Percentiles rank a stretch among this genome's conserved stretches.
These are phyloP conservation scores for Bovichtus diacanthus DNA, from an alignment of 2,797 vertebrate genomes.

Conservation along the genomic window DNA sequence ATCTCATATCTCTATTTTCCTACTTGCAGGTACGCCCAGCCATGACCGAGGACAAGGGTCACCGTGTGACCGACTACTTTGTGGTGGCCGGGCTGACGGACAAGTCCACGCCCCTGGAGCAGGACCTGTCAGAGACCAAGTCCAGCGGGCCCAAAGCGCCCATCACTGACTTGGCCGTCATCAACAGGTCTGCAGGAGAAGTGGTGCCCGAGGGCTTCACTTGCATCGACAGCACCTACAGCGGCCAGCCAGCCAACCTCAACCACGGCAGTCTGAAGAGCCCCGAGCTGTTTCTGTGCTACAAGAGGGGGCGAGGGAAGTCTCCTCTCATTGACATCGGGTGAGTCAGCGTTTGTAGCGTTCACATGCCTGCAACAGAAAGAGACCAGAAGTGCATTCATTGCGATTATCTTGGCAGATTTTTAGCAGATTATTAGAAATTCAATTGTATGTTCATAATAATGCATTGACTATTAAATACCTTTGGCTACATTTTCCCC, in stretches of 20 bases:
- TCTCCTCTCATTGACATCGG: constrained; percentile 94
- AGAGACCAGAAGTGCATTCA: too few relatives aligned
- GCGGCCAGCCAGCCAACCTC: constrained; percentile 94
- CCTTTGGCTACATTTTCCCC: too few relatives aligned
- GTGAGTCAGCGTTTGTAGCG: constrained; percentile 80
- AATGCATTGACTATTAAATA: too few relatives aligned
- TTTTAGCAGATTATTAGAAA: too few relatives aligned
- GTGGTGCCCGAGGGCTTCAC: constrained; percentile 96
- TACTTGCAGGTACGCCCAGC: constrained; percentile 78
- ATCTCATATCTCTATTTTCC: background rate
- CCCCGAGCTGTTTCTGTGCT: constrained; percentile 96
- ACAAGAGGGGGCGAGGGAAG: constrained; percentile 92
- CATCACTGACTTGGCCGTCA: constrained; percentile 95
- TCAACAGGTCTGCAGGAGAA: constrained; percentile 95
- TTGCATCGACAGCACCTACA: constrained; percentile 93
- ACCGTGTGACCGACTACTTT: constrained; percentile 98
- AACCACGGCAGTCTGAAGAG: constrained; percentile 98
- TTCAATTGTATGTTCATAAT: too few relatives aligned
- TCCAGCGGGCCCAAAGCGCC: constrained; percentile 93
- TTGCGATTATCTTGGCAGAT: too few relatives aligned
- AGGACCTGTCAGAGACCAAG: constrained; percentile 94
- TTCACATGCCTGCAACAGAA: background rate
- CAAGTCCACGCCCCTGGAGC: constrained; percentile 91
- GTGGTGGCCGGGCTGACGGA: constrained; percentile 98
- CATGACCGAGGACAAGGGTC: constrained; percentile 98